These are phyloP conservation scores for Meandrina meandrites DNA, from an alignment of 92 coral and sea anemone species.

Conservation along the genomic window DNA sequence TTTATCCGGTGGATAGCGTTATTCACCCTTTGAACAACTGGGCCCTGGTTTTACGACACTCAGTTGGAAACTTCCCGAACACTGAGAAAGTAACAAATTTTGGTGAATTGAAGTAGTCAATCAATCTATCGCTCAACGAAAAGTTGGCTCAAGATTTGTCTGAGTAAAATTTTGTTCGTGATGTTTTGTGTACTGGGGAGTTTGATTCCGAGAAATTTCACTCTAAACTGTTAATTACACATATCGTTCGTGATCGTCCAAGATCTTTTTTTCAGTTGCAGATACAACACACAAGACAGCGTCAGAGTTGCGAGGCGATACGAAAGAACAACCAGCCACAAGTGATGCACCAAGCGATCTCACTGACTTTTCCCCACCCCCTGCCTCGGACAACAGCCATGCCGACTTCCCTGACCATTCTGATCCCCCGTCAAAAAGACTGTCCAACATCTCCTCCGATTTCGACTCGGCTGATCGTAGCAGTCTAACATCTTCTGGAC, in stretches of 20 bases:
- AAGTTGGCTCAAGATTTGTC: too few species aligned
- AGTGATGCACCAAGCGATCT: neutral
- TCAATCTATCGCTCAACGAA: too few species aligned
- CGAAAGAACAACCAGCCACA: slow-evolving; percentile 11
- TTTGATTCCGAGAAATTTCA: neutral
- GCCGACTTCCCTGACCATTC: neutral
- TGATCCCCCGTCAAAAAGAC: slow-evolving; percentile 12
- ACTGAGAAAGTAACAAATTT: too few species aligned
- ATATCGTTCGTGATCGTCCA: neutral
- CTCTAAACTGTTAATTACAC: neutral
- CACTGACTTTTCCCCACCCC: neutral
- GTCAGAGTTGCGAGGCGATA: neutral
- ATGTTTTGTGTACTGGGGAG: too few species aligned
- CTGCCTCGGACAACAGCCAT: neutral
- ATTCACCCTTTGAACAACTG: too few species aligned
- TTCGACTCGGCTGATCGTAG: slow-evolving; percentile 71
- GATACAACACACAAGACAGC: neutral
- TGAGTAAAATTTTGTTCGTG: neutral
- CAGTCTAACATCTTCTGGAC: slow-evolving; percentile 13
- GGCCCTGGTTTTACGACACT: too few species aligned
- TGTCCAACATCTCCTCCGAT: slow-evolving; percentile 78
- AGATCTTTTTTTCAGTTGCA: neutral
- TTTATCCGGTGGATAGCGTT: too few species aligned
- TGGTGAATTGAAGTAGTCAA: too few species aligned
- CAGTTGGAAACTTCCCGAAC: too few species aligned